phyloP scores from a whole-genome alignment of 2,113 vertebrate genomes.

The Prietella phreatophila region DNA sequence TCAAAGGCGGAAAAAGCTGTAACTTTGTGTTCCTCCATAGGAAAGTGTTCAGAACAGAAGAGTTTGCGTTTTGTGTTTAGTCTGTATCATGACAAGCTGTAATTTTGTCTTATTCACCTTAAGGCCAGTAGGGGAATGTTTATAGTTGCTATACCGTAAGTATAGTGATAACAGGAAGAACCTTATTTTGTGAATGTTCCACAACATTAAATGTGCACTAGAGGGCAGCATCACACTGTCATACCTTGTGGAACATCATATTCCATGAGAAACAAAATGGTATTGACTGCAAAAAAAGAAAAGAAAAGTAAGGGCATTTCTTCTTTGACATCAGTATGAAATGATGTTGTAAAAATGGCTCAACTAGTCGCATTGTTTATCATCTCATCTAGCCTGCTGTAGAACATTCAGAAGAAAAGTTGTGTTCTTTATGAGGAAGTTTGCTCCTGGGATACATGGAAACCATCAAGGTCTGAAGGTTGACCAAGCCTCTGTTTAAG shows the following conservation, averaged over 20 bases:
- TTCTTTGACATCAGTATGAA: neutral
- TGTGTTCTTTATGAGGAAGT: neutral
- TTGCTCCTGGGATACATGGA: neutral
- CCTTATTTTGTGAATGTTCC: neutral
- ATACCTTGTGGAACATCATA: neutral
- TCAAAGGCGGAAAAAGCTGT: neutral
- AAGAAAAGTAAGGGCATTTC: neutral
- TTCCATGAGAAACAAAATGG: neutral
- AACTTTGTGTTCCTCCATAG: neutral
- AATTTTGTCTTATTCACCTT: neutral
- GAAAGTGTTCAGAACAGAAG: neutral
- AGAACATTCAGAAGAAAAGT: neutral
- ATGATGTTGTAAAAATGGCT: neutral
- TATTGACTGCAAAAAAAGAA: neutral
- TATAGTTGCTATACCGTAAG: neutral
- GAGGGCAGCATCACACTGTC: neutral
- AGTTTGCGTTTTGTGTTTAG: neutral
- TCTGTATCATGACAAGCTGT: neutral
- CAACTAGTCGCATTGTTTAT: neutral
- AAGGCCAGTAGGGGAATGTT: neutral
- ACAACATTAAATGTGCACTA: slow-evolving; percentile 28
- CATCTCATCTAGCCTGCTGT: neutral
- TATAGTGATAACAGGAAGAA: neutral
- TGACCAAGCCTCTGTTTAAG: neutral
- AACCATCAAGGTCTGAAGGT: neutral